Evolutionary conservation across 2,113 vertebrate species (phyloP).

Genomic region (Chroicocephalus ridibundus): DNA sequence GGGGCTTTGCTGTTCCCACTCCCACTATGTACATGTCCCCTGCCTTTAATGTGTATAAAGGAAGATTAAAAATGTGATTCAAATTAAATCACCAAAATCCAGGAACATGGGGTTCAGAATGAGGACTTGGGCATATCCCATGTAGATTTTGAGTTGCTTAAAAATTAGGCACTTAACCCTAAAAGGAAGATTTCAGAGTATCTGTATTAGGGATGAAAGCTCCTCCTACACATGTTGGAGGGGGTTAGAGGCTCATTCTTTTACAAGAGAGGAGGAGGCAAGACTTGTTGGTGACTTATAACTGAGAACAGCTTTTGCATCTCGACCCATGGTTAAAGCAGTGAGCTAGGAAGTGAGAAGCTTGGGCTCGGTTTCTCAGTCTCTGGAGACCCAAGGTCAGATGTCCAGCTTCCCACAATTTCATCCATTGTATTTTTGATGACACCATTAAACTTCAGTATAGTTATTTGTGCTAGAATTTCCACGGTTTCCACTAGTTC

Average conservation of each 20-base stretch:
- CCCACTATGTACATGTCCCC: background rate
- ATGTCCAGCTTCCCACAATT: background rate
- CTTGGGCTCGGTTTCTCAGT: background rate
- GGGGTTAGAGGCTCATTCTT: background rate
- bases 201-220: background rate
- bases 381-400: background rate
- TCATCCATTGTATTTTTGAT: background rate
- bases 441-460: background rate
- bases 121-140: background rate
- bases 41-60: background rate
- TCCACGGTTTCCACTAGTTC: background rate
- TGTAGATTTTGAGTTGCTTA: background rate
- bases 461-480: background rate
- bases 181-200: background rate
- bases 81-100: background rate
- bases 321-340: background rate
- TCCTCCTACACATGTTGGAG: background rate
- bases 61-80: background rate
- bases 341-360: background rate
- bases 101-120: background rate
- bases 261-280: background rate
- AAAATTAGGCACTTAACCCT: background rate
- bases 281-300: background rate
- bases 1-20: background rate
- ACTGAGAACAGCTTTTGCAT: background rate